phyloP scores from a whole-genome alignment of 2,888 invertebrate species.

The Argynnis bischoffii region DNA sequence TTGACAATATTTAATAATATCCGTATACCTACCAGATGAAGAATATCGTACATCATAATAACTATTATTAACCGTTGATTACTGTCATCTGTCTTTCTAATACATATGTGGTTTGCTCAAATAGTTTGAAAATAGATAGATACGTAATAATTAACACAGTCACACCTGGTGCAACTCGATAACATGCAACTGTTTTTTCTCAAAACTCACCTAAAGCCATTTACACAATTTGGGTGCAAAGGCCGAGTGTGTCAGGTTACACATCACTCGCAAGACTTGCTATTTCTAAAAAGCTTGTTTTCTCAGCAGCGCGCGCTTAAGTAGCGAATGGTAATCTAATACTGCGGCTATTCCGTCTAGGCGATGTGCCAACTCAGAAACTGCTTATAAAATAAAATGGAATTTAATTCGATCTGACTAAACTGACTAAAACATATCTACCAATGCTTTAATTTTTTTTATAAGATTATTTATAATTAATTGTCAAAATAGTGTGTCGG shows the following conservation, averaged over 20 bases:
- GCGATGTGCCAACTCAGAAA: conserved; percentile 63
- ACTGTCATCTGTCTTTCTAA: too few relatives aligned
- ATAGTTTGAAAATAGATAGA: too few relatives aligned
- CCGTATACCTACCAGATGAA: too few relatives aligned
- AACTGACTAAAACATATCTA: neutral
- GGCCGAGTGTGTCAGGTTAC: conserved; percentile 67
- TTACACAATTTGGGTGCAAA: conserved; percentile 75
- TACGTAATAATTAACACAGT: conserved; percentile 7
- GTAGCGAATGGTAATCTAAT: conserved; percentile 71
- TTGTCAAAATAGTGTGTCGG: conserved; percentile 24
- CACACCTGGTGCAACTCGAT: conserved; percentile 49
- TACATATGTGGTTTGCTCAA: too few relatives aligned
- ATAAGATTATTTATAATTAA: conserved; percentile 24
- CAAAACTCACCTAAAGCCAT: conserved; percentile 75
- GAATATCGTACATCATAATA: too few relatives aligned
- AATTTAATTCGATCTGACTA: conserved; percentile 12
- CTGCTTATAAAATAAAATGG: conserved; percentile 21
- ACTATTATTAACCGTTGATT: too few relatives aligned
- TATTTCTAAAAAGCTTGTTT: conserved; percentile 81
- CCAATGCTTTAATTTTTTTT: neutral
- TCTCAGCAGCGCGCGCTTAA: conserved; percentile 76
- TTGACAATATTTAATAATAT: too few relatives aligned
- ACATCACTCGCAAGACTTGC: conserved; percentile 55
- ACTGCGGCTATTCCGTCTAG: conserved; percentile 62
- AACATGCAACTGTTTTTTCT: conserved; percentile 66